phyloP scores from a whole-genome alignment of 2,888 invertebrate genomes.

The Galerucella pusilla region DNA sequence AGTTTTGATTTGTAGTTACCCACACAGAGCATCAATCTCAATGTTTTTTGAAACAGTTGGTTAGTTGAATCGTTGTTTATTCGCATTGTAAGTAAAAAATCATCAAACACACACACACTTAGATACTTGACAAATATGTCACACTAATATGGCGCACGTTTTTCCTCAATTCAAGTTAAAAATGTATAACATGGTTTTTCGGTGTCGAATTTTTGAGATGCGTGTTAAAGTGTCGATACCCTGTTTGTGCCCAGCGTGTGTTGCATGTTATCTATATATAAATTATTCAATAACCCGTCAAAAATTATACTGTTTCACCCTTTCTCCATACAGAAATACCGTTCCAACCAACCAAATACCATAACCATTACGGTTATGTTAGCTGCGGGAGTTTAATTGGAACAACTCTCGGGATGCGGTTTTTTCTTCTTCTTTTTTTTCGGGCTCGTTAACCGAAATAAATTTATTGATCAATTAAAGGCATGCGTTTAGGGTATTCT shows the following conservation, averaged over 20 bases:
- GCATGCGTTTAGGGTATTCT: conserved; percentile 5
- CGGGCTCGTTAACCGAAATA: conserved; percentile 10
- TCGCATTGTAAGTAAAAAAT: too few species aligned
- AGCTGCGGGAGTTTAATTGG: conserved; percentile 32
- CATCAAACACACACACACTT: too few species aligned
- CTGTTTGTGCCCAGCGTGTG: neutral
- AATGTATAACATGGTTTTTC: too few species aligned
- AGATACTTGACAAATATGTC: too few species aligned
- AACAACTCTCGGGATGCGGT: conserved; percentile 19
- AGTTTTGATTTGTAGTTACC: too few species aligned
- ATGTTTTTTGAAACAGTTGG: too few species aligned
- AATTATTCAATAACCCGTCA: conserved; percentile 30
- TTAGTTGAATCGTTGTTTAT: too few species aligned
- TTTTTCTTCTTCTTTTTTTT: conserved; percentile 21
- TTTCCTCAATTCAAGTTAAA: too few species aligned
- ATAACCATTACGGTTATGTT: conserved; percentile 29
- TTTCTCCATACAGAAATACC: conserved; percentile 16
- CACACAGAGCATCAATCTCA: too few species aligned
- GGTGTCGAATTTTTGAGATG: neutral
- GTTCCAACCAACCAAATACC: conserved; percentile 7
- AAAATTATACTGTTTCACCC: conserved; percentile 29
- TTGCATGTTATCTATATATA: conserved; percentile 14
- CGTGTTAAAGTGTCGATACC: neutral
- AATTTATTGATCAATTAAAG: conserved; percentile 30
- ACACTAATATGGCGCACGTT: too few species aligned